Conservation (phyloP, 2,797 vertebrate genomes). For the Oophaga sylvatica region DNA sequence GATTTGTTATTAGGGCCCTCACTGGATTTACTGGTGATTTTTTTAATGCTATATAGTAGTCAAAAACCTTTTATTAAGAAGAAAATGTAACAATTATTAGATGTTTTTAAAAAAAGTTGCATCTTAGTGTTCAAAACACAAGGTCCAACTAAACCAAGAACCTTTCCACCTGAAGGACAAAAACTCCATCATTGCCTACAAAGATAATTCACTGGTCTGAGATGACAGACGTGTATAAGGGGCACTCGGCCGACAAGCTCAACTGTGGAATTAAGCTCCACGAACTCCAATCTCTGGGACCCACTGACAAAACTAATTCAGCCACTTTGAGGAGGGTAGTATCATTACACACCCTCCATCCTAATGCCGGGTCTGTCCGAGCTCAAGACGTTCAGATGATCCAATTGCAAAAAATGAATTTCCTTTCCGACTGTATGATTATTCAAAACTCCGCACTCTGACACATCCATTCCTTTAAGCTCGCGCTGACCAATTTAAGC, state of each 20-base stretch:
- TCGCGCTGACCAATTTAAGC: slow-evolving; percentile 36
- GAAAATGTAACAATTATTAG: not conserved
- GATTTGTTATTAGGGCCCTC: not conserved
- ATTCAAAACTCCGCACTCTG: slow-evolving; percentile 15
- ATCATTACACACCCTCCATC: slow-evolving; percentile 51
- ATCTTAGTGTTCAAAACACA: not conserved
- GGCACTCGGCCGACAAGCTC: slow-evolving; percentile 17
- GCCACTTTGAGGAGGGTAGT: slow-evolving; percentile 45
- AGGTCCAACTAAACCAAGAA: not conserved
- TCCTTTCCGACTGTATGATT: slow-evolving; percentile 33
- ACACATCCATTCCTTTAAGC: slow-evolving; percentile 7
- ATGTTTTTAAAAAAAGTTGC: not conserved
- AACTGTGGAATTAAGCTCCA: slow-evolving; percentile 5
- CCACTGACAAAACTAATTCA: slow-evolving; percentile 46
- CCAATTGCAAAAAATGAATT: slow-evolving; percentile 56
- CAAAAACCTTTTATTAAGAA: not conserved
- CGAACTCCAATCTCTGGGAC: slow-evolving; percentile 9
- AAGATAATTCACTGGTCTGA: slow-evolving; percentile 40
- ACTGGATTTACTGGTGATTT: not conserved
- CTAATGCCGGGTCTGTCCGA: slow-evolving; percentile 58
- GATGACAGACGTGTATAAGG: not conserved
- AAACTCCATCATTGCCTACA: slow-evolving; percentile 19
- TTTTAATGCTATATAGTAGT: not conserved
- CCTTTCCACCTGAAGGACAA: not conserved
- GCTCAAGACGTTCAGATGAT: slow-evolving; percentile 42